Evolutionary conservation across 2,888 invertebrate genomes (phyloP).

Genomic region (Koerneria pararmatus): DNA sequence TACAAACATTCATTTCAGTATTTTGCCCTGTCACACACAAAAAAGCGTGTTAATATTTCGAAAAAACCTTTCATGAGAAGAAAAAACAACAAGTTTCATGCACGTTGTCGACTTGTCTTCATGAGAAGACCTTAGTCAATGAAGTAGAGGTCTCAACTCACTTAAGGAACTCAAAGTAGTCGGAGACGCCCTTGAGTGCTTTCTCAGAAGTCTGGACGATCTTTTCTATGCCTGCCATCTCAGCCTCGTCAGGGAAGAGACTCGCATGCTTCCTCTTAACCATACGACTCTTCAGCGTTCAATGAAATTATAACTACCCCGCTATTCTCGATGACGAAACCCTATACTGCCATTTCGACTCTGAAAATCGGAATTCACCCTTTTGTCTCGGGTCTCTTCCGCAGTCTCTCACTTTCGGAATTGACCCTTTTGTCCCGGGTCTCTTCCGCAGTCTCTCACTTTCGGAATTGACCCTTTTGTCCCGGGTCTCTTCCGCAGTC

Average conservation of each 20-base stretch:
- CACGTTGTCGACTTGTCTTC: background rate
- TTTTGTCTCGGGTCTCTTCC: no score
- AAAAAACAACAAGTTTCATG: background rate
- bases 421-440: no score
- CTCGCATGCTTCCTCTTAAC: conserved; percentile 68
- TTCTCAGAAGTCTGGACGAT: conserved; percentile 88
- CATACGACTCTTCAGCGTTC: no score
- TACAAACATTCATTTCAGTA: background rate
- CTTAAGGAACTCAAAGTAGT: conserved; percentile 68
- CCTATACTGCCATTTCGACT: no score
- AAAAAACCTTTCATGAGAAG: background rate
- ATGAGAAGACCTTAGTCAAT: background rate
- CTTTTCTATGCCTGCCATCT: conserved; percentile 75
- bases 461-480: no score
- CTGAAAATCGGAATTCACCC: no score
- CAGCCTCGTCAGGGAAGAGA: conserved; percentile 86
- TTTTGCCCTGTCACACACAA: background rate
- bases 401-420: no score
- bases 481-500: no score
- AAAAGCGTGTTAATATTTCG: background rate
- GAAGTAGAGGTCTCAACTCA: background rate
- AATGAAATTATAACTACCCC: no score
- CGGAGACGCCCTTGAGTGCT: conserved; percentile 87
- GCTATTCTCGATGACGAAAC: no score
- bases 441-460: no score